phyloP scores from a whole-genome alignment of 2,888 invertebrate species.

The Lordiphosa fenestrarum region DNA sequence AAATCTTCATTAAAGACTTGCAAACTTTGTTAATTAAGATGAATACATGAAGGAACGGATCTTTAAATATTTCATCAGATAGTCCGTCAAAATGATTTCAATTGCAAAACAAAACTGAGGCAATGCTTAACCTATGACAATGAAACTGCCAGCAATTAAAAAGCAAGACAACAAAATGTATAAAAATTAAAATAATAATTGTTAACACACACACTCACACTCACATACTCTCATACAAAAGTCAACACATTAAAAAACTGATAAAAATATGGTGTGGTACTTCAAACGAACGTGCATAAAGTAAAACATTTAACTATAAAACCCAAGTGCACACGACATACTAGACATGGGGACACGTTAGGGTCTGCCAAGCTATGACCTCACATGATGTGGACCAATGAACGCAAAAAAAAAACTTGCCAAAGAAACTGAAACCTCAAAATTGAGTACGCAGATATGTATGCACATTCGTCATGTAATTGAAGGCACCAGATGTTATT shows the following conservation, averaged over 20 bases:
- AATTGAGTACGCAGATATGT: conserved; percentile 4
- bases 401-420: conserved; percentile 48
- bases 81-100: conserved; percentile 21
- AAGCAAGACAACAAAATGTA: conserved; percentile 21
- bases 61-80: not conserved
- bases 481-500: conserved; percentile 18
- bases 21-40: not conserved
- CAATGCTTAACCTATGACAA: conserved; percentile 53
- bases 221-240: conserved; percentile 21
- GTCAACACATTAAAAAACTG: conserved; percentile 31
- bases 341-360: conserved; percentile 31
- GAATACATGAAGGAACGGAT: not conserved
- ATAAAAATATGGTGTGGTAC: conserved; percentile 17
- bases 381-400: conserved; percentile 67
- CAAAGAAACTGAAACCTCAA: conserved; percentile 6
- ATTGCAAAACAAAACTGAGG: conserved; percentile 35
- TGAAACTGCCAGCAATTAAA: conserved; percentile 46
- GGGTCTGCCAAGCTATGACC: conserved; percentile 68
- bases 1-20: too few species aligned
- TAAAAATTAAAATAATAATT: conserved; percentile 46
- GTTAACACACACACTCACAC: conserved; percentile 26
- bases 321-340: conserved; percentile 21
- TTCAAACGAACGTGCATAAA: conserved; percentile 29
- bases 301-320: conserved; percentile 38
- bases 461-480: conserved; percentile 1